These are phyloP conservation scores for Parapsyche elsis DNA, from an alignment of 1,140 invertebrate genomes.

Conservation along the genomic window DNA sequence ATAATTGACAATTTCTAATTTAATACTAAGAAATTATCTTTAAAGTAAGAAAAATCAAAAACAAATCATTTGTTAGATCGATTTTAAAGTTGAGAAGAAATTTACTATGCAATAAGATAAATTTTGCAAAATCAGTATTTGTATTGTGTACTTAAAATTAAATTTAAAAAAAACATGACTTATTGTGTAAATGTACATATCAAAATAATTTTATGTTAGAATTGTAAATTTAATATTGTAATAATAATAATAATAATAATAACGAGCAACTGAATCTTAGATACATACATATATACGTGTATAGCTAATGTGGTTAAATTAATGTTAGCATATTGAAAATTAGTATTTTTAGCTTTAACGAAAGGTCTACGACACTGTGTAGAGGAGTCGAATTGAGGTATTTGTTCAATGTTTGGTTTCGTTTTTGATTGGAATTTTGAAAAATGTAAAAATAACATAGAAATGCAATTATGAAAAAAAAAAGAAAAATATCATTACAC, in stretches of 20 bases:
- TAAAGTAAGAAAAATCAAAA: background rate
- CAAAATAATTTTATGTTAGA: slow-evolving; percentile 18
- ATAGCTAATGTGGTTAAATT: slow-evolving; percentile 9
- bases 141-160: background rate
- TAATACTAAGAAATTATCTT: background rate
- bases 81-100: no score
- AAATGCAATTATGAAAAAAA: slow-evolving; percentile 23
- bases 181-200: slow-evolving; percentile 16
- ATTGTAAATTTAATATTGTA: slow-evolving; percentile 12
- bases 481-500: slow-evolving; percentile 6
- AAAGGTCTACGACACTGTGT: background rate
- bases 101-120: no score
- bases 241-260: no score
- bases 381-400: background rate
- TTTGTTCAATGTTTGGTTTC: slow-evolving; percentile 19
- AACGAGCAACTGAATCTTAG: slow-evolving; percentile 14
- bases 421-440: background rate
- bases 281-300: slow-evolving; percentile 13
- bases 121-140: no score
- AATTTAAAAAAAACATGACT: background rate
- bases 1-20: background rate
- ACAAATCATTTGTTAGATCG: no score
- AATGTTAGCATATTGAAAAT: background rate
- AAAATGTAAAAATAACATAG: slow-evolving; percentile 20
- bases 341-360: slow-evolving; percentile 9